A percentile compares a stretch with the other conserved stretches of the same genome.
Conservation (phyloP, 2,113 vertebrate genomes). For the Pelecanoides urinatrix region DNA sequence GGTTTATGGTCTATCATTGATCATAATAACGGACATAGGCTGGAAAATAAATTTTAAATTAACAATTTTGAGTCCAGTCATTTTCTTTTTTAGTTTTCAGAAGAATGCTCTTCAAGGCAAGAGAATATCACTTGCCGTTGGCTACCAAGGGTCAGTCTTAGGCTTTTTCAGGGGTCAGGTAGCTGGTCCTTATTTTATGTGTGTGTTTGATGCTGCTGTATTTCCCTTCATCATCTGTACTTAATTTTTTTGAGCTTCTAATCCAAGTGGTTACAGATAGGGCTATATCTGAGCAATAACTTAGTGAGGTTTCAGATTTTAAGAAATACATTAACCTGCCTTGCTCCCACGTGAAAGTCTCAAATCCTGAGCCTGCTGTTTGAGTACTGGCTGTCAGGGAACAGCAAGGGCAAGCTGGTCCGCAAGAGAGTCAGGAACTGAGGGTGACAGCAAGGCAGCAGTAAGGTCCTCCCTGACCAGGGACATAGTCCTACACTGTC, state of each 20-base stretch:
- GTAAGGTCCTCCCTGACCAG: background rate
- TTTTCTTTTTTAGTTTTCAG: background rate
- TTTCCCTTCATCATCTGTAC: background rate
- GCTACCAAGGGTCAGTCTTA: background rate
- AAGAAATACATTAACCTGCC: background rate
- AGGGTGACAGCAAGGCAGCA: background rate
- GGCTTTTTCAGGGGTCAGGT: background rate
- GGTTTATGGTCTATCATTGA: background rate
- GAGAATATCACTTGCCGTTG: background rate
- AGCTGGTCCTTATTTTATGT: background rate
- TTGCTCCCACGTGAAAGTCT: background rate
- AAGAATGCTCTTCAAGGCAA: background rate
- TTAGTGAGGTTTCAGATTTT: background rate
- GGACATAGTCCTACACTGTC: rapidly evolving
- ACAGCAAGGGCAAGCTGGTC: background rate
- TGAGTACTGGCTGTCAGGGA: background rate
- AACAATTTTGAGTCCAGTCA: rapidly evolving
- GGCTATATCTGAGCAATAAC: background rate
- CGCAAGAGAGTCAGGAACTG: background rate
- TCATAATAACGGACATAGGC: rapidly evolving
- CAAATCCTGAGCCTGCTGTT: background rate
- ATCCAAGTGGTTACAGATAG: background rate
- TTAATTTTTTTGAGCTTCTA: background rate
- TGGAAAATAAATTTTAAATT: background rate
- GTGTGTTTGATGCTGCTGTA: background rate